These are phyloP conservation scores for Rhagium mordax DNA, from an alignment of 2,888 invertebrate genomes.

Conservation along the genomic window DNA sequence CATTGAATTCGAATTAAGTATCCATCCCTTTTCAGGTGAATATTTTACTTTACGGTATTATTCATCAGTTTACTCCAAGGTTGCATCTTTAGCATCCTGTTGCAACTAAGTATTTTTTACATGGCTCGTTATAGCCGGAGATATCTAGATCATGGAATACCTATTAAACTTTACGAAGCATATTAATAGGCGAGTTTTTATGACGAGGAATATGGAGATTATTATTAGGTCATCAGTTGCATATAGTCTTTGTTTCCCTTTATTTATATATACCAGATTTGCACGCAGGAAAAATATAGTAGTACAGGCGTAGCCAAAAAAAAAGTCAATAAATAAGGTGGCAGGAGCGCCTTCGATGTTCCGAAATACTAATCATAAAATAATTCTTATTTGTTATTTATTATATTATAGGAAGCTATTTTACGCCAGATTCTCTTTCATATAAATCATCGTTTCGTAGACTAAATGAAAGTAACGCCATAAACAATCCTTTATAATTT, in stretches of 20 bases:
- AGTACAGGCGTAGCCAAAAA: too few relatives aligned
- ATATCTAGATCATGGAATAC: neutral
- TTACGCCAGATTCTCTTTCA: too few relatives aligned
- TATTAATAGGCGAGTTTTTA: neutral
- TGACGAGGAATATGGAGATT: neutral
- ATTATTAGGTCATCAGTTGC: neutral
- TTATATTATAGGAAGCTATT: too few relatives aligned
- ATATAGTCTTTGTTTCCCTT: neutral
- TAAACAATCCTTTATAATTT: neutral
- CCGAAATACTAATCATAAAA: too few relatives aligned
- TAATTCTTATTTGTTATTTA: too few relatives aligned
- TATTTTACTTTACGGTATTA: neutral
- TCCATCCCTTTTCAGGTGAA: neutral
- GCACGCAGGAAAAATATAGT: too few relatives aligned
- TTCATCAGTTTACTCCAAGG: neutral
- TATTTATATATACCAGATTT: too few relatives aligned
- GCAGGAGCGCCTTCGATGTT: too few relatives aligned
- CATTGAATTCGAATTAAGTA: too few relatives aligned
- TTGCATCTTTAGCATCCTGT: neutral
- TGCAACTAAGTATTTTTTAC: neutral
- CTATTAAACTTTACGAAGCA: neutral
- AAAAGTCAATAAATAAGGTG: too few relatives aligned
- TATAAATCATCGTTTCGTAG: too few relatives aligned
- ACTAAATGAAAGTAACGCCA: neutral
- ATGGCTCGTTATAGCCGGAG: neutral